phyloP scores from a whole-genome alignment of 2,888 invertebrate genomes.

The Heliconius ismenius region DNA sequence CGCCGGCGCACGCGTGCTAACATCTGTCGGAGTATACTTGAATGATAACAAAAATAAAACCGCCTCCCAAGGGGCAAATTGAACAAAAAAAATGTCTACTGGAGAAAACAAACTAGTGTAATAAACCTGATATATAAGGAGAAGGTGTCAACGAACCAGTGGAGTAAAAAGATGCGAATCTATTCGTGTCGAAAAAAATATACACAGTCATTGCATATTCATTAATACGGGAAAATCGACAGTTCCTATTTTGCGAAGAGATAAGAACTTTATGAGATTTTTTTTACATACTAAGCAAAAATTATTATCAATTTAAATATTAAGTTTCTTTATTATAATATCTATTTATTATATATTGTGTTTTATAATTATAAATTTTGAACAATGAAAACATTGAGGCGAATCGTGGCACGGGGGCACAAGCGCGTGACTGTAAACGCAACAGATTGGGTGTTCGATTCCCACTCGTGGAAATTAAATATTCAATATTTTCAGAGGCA shows the following conservation, averaged over 20 bases:
- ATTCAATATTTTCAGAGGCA: too few relatives aligned
- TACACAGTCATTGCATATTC: constrained; percentile 8
- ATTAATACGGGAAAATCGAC: not conserved
- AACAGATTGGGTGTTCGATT: too few relatives aligned
- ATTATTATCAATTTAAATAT: too few relatives aligned
- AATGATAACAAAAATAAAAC: constrained; percentile 78
- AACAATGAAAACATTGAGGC: too few relatives aligned
- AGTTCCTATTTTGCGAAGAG: not conserved
- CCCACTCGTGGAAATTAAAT: too few relatives aligned
- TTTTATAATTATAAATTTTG: not conserved
- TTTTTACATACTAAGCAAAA: not conserved
- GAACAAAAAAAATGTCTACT: constrained; percentile 48
- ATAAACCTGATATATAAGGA: constrained; percentile 23
- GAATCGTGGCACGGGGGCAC: too few relatives aligned
- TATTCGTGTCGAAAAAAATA: constrained; percentile 15
- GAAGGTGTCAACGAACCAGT: constrained; percentile 43
- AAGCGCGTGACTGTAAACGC: too few relatives aligned
- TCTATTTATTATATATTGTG: not conserved
- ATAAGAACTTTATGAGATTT: not conserved
- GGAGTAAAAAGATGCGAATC: constrained; percentile 21
- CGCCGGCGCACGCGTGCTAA: constrained; percentile 61
- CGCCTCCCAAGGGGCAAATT: constrained; percentile 66
- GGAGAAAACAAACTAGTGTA: constrained; percentile 24
- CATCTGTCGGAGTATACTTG: constrained; percentile 66
- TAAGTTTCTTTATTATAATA: not conserved